A percentile compares a stretch with the other conserved stretches of the same genome.
Evolutionary conservation across 1,140 invertebrate genomes (phyloP).

Genomic region (Palaemon carinicauda): DNA sequence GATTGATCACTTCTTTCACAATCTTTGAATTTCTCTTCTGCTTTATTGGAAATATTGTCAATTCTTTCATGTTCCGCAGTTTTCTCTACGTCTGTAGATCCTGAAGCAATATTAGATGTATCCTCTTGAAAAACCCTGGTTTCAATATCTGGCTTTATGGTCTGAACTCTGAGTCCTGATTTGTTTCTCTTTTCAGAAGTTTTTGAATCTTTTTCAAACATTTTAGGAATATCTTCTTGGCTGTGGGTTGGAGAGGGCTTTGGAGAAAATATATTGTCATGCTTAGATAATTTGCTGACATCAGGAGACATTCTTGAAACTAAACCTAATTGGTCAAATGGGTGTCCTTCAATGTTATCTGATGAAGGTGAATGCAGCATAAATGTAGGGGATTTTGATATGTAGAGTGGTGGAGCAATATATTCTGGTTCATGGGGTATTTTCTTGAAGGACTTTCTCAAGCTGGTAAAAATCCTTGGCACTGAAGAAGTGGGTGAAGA

Average conservation of each 20-base stretch:
- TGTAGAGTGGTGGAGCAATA: constrained; percentile 15
- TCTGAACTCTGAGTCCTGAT: background rate
- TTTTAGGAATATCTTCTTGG: background rate
- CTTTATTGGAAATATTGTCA: background rate
- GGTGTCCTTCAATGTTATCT: background rate
- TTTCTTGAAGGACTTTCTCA: background rate
- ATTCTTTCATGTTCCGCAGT: constrained; percentile 59
- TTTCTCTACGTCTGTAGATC: background rate
- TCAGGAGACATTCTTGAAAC: background rate
- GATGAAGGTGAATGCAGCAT: background rate
- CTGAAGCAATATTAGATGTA: too few species aligned
- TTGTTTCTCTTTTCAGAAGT: background rate
- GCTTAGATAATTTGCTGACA: background rate
- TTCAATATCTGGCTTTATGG: background rate
- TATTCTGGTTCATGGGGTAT: constrained; percentile 38
- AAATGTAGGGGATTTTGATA: background rate
- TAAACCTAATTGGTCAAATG: background rate
- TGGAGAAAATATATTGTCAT: constrained; percentile 22
- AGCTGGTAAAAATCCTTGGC: background rate
- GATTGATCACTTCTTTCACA: background rate
- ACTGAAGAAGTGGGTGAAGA: background rate
- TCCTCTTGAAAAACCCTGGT: background rate
- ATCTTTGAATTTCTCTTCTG: background rate
- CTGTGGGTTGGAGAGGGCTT: background rate
- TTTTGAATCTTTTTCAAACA: background rate